Base-by-base conservation (phyloP, 2,113 vertebrate genomes). In the Gymnorhina tibicen region DNA sequence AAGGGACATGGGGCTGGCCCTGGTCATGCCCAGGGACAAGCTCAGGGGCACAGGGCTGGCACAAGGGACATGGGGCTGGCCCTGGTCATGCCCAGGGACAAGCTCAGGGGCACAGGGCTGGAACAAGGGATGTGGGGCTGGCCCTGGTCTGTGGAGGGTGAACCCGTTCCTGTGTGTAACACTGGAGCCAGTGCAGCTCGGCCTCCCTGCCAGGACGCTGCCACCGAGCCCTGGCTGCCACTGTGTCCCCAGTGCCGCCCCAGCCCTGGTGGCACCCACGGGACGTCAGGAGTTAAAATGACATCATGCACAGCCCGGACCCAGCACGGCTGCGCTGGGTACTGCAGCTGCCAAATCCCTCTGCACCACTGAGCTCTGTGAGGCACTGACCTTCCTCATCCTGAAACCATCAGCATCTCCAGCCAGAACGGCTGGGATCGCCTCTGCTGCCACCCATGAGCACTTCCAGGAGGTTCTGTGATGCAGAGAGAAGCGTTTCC, bases 151-250 rank as follows among this genome's bases (percentile, higher is more conserved):
- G 18, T 7, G 16, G 15, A 23, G 23, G 20, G 16, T 8, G 18
- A 56, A 5, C 3, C 4, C 21, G 30, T 4, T 47, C 37, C 53
- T 30, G 28, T 28, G 56, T 26, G 44, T 6, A 9, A 32, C 33
- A 4, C 81, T 20, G 1, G 0, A 9, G 3, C 49, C 19, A 7
- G 17, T 1, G 6, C 64, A 35, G 24, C 7, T 22, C 2, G 0
- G 5, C 55, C 87, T 39, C 64, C 76, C 86, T 9, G 44, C 13
- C 76, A 73, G 42, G 58, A 47, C 67, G 10, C 9, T 30, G 66
- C 16, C 85, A 26, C 56, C 1, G 55, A 32, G 14, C 11, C 39
- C 46, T 44, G 1, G 1, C 42, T 63, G 81, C 26, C 73, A 16
- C 28, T 1, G 4, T 26, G 69, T 47, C 53, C 78, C 78, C 87